phyloP scores from a whole-genome alignment of 1,140 invertebrate species.

The Patella vulgata region DNA sequence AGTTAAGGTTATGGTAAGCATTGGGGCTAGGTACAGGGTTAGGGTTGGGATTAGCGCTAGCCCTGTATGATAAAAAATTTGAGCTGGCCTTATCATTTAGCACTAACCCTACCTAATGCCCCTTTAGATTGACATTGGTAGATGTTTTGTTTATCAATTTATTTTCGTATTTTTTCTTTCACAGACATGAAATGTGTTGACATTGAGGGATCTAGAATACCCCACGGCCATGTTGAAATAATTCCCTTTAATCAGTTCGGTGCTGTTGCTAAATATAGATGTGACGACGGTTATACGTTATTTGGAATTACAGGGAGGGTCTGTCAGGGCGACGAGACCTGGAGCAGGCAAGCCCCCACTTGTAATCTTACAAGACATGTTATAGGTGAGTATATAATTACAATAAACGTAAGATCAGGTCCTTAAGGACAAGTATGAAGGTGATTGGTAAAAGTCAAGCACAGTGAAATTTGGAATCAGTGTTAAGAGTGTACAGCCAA shows the following conservation, averaged over 20 bases:
- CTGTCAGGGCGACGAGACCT: conserved; percentile 68
- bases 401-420: not conserved
- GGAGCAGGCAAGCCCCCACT: conserved; percentile 64
- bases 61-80: too few relatives aligned
- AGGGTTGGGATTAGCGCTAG: too few relatives aligned
- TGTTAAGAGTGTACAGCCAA: not conserved
- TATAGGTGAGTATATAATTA: conserved; percentile 14
- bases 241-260: conserved; percentile 60
- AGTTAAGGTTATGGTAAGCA: too few relatives aligned
- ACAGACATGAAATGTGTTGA: conserved; percentile 35
- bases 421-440: too few relatives aligned
- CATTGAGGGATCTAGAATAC: conserved; percentile 18
- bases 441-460: too few relatives aligned
- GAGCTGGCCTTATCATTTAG: too few relatives aligned
- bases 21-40: too few relatives aligned
- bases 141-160: too few relatives aligned
- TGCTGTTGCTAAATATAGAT: conserved; percentile 64
- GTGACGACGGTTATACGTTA: conserved; percentile 66
- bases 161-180: conserved; percentile 4
- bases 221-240: conserved; percentile 33
- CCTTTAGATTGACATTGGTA: too few relatives aligned
- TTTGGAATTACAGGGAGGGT: conserved; percentile 60
- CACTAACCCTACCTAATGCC: too few relatives aligned
- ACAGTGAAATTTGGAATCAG: not conserved
- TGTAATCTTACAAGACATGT: conserved; percentile 33